These are phyloP conservation scores for Ascidia mentula DNA, from an alignment of 23 tunicate genomes.

Conservation along the genomic window DNA sequence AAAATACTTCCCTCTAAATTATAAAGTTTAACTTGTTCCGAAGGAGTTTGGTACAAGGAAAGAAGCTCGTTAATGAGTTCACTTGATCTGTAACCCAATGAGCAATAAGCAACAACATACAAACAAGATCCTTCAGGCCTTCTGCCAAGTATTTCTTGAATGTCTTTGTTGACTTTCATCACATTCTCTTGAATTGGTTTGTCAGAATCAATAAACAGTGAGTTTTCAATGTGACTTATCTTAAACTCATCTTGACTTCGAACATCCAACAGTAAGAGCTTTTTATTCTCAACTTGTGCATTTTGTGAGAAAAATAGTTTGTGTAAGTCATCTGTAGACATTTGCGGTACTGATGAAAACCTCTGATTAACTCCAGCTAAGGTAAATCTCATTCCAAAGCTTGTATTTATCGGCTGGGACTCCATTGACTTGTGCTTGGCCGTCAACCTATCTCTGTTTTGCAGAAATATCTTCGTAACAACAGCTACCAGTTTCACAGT, in stretches of 20 bases:
- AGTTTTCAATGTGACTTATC: constrained; percentile 43
- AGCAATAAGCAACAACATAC: constrained; percentile 71
- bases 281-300: background rate
- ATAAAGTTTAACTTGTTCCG: constrained; percentile 6
- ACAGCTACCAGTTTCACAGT: background rate
- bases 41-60: background rate
- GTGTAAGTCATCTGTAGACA: constrained; percentile 56
- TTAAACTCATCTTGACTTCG: constrained; percentile 46
- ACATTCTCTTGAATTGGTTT: constrained; percentile 12
- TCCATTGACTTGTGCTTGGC: no score
- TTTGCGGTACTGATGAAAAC: constrained; percentile 51
- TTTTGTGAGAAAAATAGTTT: background rate
- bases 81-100: constrained; percentile 70
- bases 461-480: no score
- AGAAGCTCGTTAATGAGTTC: constrained; percentile 29
- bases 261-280: constrained; percentile 48
- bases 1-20: constrained; percentile 80
- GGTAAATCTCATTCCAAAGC: constrained; percentile 59
- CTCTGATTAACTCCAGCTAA: constrained; percentile 47
- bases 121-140: background rate
- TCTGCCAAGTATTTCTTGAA: constrained; percentile 8
- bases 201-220: constrained; percentile 43
- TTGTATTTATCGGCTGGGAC: constrained; percentile 27
- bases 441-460: no score
- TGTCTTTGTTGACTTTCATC: background rate